phyloP scores from a whole-genome alignment of 2,888 invertebrate genomes.

The Orchesella flavescens region DNA sequence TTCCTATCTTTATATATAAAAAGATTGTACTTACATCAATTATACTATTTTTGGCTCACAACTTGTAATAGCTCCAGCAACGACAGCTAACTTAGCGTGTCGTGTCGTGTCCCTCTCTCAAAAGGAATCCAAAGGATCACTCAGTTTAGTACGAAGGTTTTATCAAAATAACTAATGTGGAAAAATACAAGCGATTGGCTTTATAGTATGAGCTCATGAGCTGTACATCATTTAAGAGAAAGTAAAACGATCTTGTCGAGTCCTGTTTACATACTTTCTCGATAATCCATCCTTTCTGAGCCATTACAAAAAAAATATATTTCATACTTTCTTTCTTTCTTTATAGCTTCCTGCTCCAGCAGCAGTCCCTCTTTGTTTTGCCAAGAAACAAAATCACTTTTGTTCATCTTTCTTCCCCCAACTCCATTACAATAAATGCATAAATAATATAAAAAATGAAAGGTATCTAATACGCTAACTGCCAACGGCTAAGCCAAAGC shows the following conservation, averaged over 20 bases:
- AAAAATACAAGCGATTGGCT: background rate
- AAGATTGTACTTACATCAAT: constrained; percentile 43
- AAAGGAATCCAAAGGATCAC: constrained; percentile 31
- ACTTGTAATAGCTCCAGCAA: background rate
- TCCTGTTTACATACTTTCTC: no score
- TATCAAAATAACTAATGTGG: constrained; percentile 46
- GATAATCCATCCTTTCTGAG: no score
- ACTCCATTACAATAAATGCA: constrained; percentile 19
- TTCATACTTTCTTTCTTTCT: constrained; percentile 5
- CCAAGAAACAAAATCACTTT: constrained; percentile 10
- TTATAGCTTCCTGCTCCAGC: no score
- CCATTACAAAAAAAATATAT: background rate
- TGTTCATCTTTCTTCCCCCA: background rate
- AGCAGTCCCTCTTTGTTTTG: constrained; percentile 17
- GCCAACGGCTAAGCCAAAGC: no score
- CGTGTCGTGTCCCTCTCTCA: background rate
- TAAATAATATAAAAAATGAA: constrained; percentile 20
- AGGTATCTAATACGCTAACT: constrained; percentile 13
- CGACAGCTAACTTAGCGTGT: background rate
- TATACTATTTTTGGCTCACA: constrained; percentile 54
- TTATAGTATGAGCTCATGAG: background rate
- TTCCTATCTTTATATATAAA: constrained; percentile 17
- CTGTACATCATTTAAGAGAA: no score
- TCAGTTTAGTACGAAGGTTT: constrained; percentile 51
- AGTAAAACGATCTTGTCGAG: no score